Evolutionary conservation across 2,797 vertebrate genomes (phyloP), one percentile per base, ranked within the genome.

Genomic region (Natrix natrix): DNA sequence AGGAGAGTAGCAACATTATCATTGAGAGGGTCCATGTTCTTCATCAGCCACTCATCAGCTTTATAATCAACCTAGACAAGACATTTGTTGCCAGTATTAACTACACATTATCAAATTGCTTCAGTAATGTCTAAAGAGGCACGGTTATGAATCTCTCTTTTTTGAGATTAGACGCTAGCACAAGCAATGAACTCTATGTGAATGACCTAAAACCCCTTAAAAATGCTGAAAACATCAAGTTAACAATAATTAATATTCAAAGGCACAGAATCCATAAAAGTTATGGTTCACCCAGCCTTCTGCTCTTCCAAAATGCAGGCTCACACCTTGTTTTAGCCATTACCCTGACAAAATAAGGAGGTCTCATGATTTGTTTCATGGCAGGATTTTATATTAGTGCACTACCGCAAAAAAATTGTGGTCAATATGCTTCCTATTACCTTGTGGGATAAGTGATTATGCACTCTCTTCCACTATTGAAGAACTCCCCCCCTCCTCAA

Each of bases 1-100:
- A 99, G 98, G 91, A 99, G 98, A 0, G 99, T 97, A 55, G 99
- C 98, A 11, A 99, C 98, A 66, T 99, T 99, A 96, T 99, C 99
- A 0, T 99, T 99, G 96, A 99, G 97, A 0, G 99, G 99, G 96
- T 99, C 99, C 99, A 99, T 99, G 98, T 99, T 99, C 98, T 99
- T 99, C 99, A 99, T 99, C 97, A 99, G 97, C 99, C 99, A 99
- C 96, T 99, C 99, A 0, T 99, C 99, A 0, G 99, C 99, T 96
- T 99, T 99, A 96, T 99, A 99, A 95, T 99, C 99, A 97, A 99
- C 99, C 99, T 99, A 96, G 48, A 93, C 24, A 95, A 94, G 26
- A 83, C 92, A 96, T 22, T 32, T 60, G 22, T 91, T 0, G 0
- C 90, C 52, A 89, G 91, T 63, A 91, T 37, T 5, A 48, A 60